These are phyloP conservation scores for Eulacestoma nigropectus DNA, from an alignment of 2,113 vertebrate species.

Conservation along the genomic window DNA sequence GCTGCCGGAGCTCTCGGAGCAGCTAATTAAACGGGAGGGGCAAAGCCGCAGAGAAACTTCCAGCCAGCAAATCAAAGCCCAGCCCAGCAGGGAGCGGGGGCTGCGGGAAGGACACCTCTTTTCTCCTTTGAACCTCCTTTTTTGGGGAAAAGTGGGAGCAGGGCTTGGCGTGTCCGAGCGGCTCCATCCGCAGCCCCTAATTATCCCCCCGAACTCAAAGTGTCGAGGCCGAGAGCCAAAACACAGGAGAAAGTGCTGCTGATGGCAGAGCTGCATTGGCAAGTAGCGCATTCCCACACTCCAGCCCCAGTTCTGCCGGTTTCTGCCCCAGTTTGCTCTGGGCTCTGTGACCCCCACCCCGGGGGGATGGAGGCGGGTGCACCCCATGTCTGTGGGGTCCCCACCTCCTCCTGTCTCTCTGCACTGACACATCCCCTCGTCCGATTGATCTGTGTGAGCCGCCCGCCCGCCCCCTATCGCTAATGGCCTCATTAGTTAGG, in stretches of 20 bases:
- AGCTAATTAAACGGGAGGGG: constrained; percentile 31
- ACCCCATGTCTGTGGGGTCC: rapidly evolving
- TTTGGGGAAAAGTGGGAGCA: rapidly evolving
- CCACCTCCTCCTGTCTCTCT: rapidly evolving
- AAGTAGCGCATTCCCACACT: rapidly evolving
- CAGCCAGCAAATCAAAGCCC: background rate
- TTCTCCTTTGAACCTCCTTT: background rate
- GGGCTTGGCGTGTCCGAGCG: rapidly evolving
- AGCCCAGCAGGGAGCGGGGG: background rate
- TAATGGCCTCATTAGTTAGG: constrained; percentile 49
- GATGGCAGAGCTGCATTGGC: background rate
- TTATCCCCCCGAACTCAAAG: background rate
- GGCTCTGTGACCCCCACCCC: background rate
- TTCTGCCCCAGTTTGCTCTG: rapidly evolving
- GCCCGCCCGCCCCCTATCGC: background rate
- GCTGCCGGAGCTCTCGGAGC: background rate
- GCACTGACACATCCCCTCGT: background rate
- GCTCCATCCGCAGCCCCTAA: background rate
- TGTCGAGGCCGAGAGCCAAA: background rate
- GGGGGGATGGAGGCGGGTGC: background rate
- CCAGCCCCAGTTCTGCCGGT: rapidly evolving
- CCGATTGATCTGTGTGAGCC: background rate
- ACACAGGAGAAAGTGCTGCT: rapidly evolving
- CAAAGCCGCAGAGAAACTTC: background rate
- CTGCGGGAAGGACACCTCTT: background rate